These are phyloP conservation scores for Heptranchias perlo DNA, from an alignment of 2,113 vertebrate genomes.

Conservation along the genomic window DNA sequence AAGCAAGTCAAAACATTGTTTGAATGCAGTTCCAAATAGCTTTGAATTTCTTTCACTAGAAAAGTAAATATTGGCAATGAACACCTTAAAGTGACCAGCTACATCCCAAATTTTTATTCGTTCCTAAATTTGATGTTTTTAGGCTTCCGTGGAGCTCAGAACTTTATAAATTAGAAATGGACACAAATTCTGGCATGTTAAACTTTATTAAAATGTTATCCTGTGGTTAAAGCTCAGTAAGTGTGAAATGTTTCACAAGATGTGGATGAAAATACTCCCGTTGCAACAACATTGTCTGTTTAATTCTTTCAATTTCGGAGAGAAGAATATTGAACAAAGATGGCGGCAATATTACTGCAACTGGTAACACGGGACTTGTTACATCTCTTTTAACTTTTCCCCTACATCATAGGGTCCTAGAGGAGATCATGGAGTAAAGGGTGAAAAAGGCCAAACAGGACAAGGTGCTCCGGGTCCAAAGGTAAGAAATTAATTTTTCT, in stretches of 20 bases:
- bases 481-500: constrained; percentile 49
- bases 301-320: not conserved
- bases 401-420: constrained; percentile 57
- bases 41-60: not conserved
- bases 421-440: constrained; percentile 64
- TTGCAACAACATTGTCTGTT: not conserved
- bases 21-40: too few relatives aligned
- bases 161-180: not conserved
- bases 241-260: not conserved
- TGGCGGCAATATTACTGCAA: not conserved
- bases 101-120: not conserved
- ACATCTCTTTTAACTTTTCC: not conserved
- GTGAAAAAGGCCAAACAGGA: constrained; percentile 64
- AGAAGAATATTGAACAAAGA: not conserved
- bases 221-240: not conserved
- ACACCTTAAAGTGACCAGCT: not conserved
- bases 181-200: not conserved
- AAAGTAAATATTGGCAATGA: not conserved
- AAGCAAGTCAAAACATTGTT: too few relatives aligned
- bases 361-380: not conserved
- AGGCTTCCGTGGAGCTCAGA: not conserved
- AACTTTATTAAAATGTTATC: not conserved
- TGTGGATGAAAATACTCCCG: not conserved
- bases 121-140: not conserved
- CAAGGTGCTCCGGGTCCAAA: constrained; percentile 71